Evolutionary conservation across 2,113 vertebrate genomes (phyloP).

Genomic region (Daphoenositta chrysoptera): DNA sequence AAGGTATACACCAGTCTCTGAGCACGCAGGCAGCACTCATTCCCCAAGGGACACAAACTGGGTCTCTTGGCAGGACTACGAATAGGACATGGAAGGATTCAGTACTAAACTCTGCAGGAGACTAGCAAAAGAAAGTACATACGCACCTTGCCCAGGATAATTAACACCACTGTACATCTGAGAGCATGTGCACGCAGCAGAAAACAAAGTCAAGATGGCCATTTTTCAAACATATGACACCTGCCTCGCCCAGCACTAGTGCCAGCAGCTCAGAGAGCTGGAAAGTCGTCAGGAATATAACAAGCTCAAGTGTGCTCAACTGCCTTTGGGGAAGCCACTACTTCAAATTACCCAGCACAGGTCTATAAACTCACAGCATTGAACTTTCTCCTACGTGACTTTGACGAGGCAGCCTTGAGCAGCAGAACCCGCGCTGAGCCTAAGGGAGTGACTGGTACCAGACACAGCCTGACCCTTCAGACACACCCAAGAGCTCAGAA

Average conservation of each 20-base stretch:
- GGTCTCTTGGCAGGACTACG: neutral
- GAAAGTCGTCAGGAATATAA: rapidly evolving
- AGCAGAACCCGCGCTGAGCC: neutral
- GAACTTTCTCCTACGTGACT: rapidly evolving
- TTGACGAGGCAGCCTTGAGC: neutral
- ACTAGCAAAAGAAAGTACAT: neutral
- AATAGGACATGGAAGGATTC: neutral
- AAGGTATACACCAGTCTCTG: neutral
- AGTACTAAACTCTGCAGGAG: neutral
- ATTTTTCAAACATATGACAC: neutral
- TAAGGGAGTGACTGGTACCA: neutral
- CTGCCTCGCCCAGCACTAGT: neutral
- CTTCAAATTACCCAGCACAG: neutral
- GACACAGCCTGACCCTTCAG: neutral
- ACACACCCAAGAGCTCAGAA: neutral
- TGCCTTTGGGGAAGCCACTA: neutral
- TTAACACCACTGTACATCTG: neutral
- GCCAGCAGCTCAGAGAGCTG: neutral
- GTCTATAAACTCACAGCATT: neutral
- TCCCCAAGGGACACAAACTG: neutral
- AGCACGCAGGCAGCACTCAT: rapidly evolving
- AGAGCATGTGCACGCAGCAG: neutral
- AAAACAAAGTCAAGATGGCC: neutral
- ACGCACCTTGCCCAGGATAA: neutral
- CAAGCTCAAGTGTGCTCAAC: neutral